These are phyloP conservation scores for Fulica atra DNA, from an alignment of 2,113 vertebrate genomes.

Conservation along the genomic window DNA sequence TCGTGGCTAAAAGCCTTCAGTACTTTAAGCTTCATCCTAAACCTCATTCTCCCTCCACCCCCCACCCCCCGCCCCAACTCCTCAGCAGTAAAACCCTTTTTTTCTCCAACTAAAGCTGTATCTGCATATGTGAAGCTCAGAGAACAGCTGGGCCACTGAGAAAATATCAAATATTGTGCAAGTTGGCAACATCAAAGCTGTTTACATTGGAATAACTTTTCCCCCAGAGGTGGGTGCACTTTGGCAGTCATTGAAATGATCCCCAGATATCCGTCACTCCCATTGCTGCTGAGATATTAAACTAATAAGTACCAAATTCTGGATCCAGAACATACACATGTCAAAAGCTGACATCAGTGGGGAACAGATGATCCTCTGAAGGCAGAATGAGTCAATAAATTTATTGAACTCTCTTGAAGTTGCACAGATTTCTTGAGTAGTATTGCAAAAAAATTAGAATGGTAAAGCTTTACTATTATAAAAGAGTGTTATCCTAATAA, in stretches of 20 bases:
- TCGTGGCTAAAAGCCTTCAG: not conserved
- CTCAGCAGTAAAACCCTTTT: not conserved
- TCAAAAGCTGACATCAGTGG: not conserved
- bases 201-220: constrained; percentile 11
- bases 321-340: not conserved
- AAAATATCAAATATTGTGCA: constrained; percentile 32
- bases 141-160: not conserved
- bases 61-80: no score
- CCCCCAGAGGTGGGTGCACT: not conserved
- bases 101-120: not conserved
- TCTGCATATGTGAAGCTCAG: not conserved
- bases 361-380: not conserved
- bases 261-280: not conserved
- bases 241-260: not conserved
- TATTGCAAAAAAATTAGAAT: not conserved
- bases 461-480: not conserved
- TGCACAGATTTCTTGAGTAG: not conserved
- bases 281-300: not conserved
- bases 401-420: not conserved
- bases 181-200: not conserved
- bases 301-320: not conserved
- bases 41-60: no score
- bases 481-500: not conserved
- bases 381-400: not conserved
- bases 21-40: not conserved